Percentiles rank a stretch among this genome's conserved stretches.
Conservation (phyloP, 2,113 vertebrate species). For the Xiphophorus couchianus region DNA sequence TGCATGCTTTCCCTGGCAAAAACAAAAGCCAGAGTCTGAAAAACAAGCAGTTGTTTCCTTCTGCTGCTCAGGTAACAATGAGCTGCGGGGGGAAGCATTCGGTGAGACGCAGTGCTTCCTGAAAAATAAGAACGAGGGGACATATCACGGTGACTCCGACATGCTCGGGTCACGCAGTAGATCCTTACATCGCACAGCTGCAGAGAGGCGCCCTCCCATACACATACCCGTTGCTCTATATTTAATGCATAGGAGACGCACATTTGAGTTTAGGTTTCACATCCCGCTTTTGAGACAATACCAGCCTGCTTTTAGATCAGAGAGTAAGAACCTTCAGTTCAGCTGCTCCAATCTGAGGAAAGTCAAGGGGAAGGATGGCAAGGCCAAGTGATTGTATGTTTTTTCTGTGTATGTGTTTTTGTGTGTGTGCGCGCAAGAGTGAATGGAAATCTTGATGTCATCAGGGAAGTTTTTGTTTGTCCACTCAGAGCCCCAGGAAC, state of each 20-base stretch:
- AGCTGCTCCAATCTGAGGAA: constrained; percentile 16
- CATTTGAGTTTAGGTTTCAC: constrained; percentile 13
- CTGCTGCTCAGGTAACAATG: constrained; percentile 72
- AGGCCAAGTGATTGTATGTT: constrained; percentile 12
- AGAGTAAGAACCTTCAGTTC: constrained; percentile 15
- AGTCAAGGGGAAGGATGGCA: constrained; percentile 29
- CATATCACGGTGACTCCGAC: constrained; percentile 9
- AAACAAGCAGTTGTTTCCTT: constrained; percentile 73
- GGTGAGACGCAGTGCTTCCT: constrained; percentile 52
- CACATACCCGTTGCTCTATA: not conserved
- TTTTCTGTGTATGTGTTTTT: constrained; percentile 8
- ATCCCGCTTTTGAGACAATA: constrained; percentile 57
- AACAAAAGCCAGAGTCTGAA: constrained; percentile 43
- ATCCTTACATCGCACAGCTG: constrained; percentile 55
- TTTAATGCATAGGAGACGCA: constrained; percentile 10
- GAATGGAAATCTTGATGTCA: constrained; percentile 67
- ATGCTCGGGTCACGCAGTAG: constrained; percentile 37
- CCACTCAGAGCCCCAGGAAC: constrained; percentile 44
- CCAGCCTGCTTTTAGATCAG: constrained; percentile 44
- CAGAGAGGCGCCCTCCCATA: constrained; percentile 4
- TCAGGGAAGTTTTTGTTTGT: constrained; percentile 62
- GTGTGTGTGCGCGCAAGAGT: constrained; percentile 21
- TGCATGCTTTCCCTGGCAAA: constrained; percentile 27
- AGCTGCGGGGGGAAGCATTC: constrained; percentile 43
- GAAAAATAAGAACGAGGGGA: constrained; percentile 41